These are phyloP conservation scores for Rhinatrema bivittatum DNA, from an alignment of 2,797 vertebrate genomes.

Conservation along the genomic window DNA sequence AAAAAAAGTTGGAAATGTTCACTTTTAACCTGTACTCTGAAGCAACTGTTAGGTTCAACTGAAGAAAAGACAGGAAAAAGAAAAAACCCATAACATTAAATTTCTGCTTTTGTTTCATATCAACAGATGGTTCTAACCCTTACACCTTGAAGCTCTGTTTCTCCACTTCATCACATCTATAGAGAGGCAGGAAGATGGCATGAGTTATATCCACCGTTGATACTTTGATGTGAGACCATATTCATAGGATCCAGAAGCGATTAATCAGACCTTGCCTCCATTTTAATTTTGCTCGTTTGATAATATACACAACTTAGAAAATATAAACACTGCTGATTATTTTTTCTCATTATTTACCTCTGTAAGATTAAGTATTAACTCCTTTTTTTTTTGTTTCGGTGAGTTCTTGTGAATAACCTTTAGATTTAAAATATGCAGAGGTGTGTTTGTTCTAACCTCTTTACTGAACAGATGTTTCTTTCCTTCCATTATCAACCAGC, in stretches of 20 bases:
- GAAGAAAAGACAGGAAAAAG: no score
- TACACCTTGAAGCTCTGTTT: conserved; percentile 96
- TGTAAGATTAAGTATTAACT: conserved; percentile 45
- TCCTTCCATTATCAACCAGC: conserved; percentile 40
- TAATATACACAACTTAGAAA: conserved; percentile 63
- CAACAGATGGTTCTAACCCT: conserved; percentile 76
- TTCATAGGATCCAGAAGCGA: conserved; percentile 47
- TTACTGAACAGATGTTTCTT: conserved; percentile 32
- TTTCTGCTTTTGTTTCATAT: conserved; percentile 34
- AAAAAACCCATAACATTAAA: no score
- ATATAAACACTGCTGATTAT: conserved; percentile 27
- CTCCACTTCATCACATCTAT: conserved; percentile 84
- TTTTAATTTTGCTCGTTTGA: conserved; percentile 49
- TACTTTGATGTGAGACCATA: conserved; percentile 46
- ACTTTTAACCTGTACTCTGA: no score
- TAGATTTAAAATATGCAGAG: conserved; percentile 35
- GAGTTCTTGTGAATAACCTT: conserved; percentile 29
- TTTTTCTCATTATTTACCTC: conserved; percentile 45
- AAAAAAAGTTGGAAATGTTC: no score
- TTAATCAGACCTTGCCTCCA: conserved; percentile 56
- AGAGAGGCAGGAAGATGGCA: conserved; percentile 53
- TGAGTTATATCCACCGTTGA: conserved; percentile 41
- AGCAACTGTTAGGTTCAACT: no score
- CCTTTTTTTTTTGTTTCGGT: conserved; percentile 48
- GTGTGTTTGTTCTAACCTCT: conserved; percentile 26